phyloP scores from a whole-genome alignment of 1,140 invertebrate species.

The Drosophila repleta region DNA sequence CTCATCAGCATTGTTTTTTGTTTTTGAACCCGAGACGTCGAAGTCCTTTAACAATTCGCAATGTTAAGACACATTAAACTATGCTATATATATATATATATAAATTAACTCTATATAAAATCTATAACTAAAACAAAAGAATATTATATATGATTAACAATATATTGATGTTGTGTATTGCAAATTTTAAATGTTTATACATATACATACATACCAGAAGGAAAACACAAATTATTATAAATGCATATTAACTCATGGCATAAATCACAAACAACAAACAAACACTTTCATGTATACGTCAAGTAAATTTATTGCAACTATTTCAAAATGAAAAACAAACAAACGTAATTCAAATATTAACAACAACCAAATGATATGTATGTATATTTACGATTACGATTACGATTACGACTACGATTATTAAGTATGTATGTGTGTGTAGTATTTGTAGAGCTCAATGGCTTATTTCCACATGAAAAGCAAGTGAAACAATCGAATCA shows the following conservation, averaged over 20 bases:
- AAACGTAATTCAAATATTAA: slow-evolving; percentile 31
- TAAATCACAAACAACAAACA: slow-evolving; percentile 27
- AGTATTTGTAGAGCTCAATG: slow-evolving; percentile 48
- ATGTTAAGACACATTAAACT: slow-evolving; percentile 60
- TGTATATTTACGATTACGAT: slow-evolving; percentile 52
- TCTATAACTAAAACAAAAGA: slow-evolving; percentile 58
- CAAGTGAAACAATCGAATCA: slow-evolving; percentile 24
- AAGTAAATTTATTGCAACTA: slow-evolving; percentile 72
- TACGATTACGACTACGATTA: slow-evolving; percentile 44
- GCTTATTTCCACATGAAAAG: slow-evolving; percentile 24
- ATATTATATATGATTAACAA: slow-evolving; percentile 75
- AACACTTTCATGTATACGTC: slow-evolving; percentile 77
- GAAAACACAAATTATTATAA: slow-evolving; percentile 45
- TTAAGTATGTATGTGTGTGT: slow-evolving; percentile 65
- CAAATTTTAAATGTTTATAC: slow-evolving; percentile 80
- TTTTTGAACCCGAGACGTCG: background rate
- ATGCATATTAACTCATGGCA: slow-evolving; percentile 60
- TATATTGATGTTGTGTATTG: slow-evolving; percentile 82
- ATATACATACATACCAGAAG: slow-evolving; percentile 62
- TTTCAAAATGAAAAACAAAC: slow-evolving; percentile 45
- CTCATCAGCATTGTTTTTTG: background rate
- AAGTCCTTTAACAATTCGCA: slow-evolving; percentile 29
- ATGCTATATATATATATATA: slow-evolving; percentile 54
- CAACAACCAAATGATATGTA: slow-evolving; percentile 26
- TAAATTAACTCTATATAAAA: slow-evolving; percentile 50